Evolutionary conservation across 2,113 vertebrate species (phyloP).

Genomic region (Acanthochromis polyacanthus): DNA sequence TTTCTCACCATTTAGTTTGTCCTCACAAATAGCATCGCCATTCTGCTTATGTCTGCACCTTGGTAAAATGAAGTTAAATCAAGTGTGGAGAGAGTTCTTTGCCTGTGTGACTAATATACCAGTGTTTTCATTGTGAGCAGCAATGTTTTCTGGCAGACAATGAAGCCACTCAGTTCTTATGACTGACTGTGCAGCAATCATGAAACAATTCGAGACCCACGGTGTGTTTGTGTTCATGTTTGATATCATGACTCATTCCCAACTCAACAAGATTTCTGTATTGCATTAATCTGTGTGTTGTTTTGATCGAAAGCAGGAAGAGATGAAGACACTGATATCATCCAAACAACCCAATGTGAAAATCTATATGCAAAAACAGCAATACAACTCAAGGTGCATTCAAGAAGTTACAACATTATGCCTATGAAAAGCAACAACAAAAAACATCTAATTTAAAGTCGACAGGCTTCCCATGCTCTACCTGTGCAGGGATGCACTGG

Average conservation of each 20-base stretch:
- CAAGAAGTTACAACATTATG: too few species aligned
- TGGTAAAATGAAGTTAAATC: slow-evolving; percentile 60
- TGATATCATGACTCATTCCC: background rate
- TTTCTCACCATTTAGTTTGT: slow-evolving; percentile 48
- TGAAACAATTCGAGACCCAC: background rate
- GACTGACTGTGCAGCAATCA: background rate
- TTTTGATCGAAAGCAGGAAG: background rate
- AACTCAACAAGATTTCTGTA: background rate
- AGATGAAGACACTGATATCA: background rate
- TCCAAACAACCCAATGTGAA: too few species aligned
- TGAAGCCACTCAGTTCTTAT: slow-evolving; percentile 1
- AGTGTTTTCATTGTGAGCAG: slow-evolving; percentile 37
- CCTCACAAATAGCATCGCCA: slow-evolving; percentile 22
- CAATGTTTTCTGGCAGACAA: slow-evolving; percentile 16
- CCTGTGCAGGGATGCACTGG: too few species aligned
- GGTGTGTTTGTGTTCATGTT: slow-evolving; percentile 1
- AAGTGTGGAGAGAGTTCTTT: slow-evolving; percentile 53
- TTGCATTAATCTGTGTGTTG: background rate
- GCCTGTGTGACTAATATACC: slow-evolving; percentile 39
- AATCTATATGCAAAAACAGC: too few species aligned
- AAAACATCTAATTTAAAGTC: too few species aligned
- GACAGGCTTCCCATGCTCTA: too few species aligned
- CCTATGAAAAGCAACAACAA: too few species aligned
- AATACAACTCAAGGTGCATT: too few species aligned
- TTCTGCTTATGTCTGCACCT: slow-evolving; percentile 62